A percentile compares a stretch with the other conserved stretches of the same genome.
These are phyloP conservation scores for Schrankia costaestrigalis DNA, from an alignment of 2,888 invertebrate species.

Conservation along the genomic window DNA sequence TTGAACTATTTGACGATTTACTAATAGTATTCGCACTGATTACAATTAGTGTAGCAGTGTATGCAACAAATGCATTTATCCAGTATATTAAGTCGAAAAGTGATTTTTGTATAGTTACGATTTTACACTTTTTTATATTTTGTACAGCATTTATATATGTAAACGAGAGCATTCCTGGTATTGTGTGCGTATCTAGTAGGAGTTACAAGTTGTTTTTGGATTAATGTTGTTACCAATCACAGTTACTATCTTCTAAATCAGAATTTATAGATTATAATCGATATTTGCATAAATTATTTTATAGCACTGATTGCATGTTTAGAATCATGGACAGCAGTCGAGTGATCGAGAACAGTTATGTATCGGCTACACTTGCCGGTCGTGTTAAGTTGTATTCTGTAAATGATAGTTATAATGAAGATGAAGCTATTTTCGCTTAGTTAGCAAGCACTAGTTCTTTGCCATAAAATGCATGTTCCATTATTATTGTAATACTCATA, in stretches of 20 bases:
- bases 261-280: slow-evolving; percentile 37
- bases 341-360: no score
- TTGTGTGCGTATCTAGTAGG: slow-evolving; percentile 33
- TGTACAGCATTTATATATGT: slow-evolving; percentile 74
- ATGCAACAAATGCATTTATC: slow-evolving; percentile 71
- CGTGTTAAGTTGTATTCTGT: slow-evolving; percentile 41
- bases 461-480: slow-evolving; percentile 82
- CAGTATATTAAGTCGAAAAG: slow-evolving; percentile 64
- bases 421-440: slow-evolving; percentile 78
- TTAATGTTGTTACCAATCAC: slow-evolving; percentile 74
- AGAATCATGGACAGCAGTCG: slow-evolving; percentile 16
- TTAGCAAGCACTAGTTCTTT: slow-evolving; percentile 77
- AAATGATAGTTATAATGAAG: slow-evolving; percentile 65
- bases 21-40: slow-evolving; percentile 61
- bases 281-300: slow-evolving; percentile 21
- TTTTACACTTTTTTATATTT: slow-evolving; percentile 57
- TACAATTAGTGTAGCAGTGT: slow-evolving; percentile 54
- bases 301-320: slow-evolving; percentile 15
- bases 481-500: slow-evolving; percentile 80
- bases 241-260: slow-evolving; percentile 63
- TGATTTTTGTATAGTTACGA: slow-evolving; percentile 74
- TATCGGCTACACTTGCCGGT: slow-evolving; percentile 15
- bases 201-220: slow-evolving; percentile 47
- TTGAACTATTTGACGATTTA: slow-evolving; percentile 53
- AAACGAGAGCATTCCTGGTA: slow-evolving; percentile 69